Evolutionary conservation across 2,113 vertebrate species (phyloP), one percentile per base, ranked within the genome.

Genomic region (Carassius auratus): DNA sequence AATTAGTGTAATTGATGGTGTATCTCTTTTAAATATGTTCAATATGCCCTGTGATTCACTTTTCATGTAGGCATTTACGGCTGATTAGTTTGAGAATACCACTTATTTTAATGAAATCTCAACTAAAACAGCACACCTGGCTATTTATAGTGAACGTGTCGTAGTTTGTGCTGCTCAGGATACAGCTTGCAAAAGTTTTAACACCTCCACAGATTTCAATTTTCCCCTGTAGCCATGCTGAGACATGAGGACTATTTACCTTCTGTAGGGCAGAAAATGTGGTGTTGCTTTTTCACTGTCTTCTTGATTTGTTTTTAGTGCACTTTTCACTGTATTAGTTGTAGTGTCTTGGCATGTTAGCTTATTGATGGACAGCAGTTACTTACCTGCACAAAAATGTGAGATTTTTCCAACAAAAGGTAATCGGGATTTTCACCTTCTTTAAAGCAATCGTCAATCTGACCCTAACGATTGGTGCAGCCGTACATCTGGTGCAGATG

Each of bases 311-410:
- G 55, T 76, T 89, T 84, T 90, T 86, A 89, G 77, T 90, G 81
- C 89, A 68, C 45, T 62, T 90, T 88, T 90, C 82, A 33, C 52
- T 36, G 19, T 82, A 78, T 78, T 81, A 77, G 84, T 76, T 87
- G 78, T 89, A 92, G 89, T 92, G 89, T 92, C 90, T 81, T 85
- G 91, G 93, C 92, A 93, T 73, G 80, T 83, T 87, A 92, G 90
- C 91, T 81, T 86, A 87, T 86, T 94, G 90, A 89, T 85, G 85
- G 85, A 87, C 75, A 84, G 87, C 89, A 91, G 93, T 93, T 92
- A 89, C 15, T 55, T 38, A 85, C 88, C 85, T 90, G 80, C 89
- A 89, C 87, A 74, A 89, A 66, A 84, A 84, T 87, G 76, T 86
- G 87, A 89, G 88, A 91, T 87, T 83, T 55, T 76, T 14, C 81